Evolutionary conservation across 1,140 invertebrate genomes (phyloP).

Genomic region (Hyphantria cunea): DNA sequence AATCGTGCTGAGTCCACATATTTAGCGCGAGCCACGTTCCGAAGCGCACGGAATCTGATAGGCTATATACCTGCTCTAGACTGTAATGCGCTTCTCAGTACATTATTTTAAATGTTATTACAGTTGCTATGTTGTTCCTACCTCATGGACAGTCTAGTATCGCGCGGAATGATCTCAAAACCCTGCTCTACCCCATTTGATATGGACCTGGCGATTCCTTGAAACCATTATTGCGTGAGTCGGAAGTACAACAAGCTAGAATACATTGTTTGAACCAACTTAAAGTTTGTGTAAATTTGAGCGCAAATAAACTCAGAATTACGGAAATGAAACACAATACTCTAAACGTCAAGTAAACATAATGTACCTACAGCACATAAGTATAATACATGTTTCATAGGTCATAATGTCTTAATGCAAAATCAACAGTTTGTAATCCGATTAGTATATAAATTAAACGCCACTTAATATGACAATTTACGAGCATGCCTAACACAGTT

Average conservation of each 20-base stretch:
- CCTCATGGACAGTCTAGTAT: constrained; percentile 50
- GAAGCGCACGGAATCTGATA: constrained; percentile 66
- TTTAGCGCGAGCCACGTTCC: constrained; percentile 68
- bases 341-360: constrained; percentile 27
- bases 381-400: constrained; percentile 40
- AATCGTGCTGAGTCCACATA: constrained; percentile 66
- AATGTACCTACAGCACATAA: constrained; percentile 33
- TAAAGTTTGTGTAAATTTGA: constrained; percentile 19
- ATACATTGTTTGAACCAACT: constrained; percentile 15
- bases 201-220: constrained; percentile 42
- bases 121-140: constrained; percentile 46
- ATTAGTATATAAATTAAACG: constrained; percentile 50
- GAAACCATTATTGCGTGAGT: constrained; percentile 43
- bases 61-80: constrained; percentile 38
- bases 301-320: neutral
- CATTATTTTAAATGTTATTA: constrained; percentile 63
- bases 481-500: constrained; percentile 44
- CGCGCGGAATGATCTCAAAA: constrained; percentile 44
- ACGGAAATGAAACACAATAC: constrained; percentile 29
- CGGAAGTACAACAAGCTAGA: constrained; percentile 33
- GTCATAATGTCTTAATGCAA: constrained; percentile 43
- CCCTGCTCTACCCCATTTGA: constrained; percentile 37
- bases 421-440: constrained; percentile 43
- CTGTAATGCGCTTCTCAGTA: constrained; percentile 49
- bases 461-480: constrained; percentile 65